phyloP scores from a whole-genome alignment of 2,113 vertebrate genomes.

The Dryoscopus gambensis region DNA sequence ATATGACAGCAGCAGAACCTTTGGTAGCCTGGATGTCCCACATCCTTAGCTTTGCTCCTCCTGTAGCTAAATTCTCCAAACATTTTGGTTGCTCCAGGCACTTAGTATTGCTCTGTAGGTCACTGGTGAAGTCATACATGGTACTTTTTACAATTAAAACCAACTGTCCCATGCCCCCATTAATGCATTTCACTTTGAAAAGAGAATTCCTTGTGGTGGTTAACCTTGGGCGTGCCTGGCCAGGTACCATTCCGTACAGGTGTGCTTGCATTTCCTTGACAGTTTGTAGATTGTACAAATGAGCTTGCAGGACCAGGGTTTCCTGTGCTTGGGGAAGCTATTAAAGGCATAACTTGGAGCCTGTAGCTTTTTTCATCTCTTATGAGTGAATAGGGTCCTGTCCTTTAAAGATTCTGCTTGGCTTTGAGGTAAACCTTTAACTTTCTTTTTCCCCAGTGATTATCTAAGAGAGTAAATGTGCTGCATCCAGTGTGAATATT shows the following conservation, averaged over 20 bases:
- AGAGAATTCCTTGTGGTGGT: background rate
- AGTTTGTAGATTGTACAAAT: background rate
- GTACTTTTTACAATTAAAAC: background rate
- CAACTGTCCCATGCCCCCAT: background rate
- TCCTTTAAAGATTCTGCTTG: background rate
- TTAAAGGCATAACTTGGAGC: background rate
- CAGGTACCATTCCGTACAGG: background rate
- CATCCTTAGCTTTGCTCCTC: background rate
- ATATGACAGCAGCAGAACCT: background rate
- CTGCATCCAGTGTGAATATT: background rate
- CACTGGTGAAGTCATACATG: background rate
- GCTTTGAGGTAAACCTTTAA: background rate
- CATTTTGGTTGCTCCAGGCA: background rate
- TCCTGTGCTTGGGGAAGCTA: background rate
- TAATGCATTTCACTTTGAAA: background rate
- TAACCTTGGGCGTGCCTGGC: background rate
- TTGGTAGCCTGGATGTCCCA: background rate
- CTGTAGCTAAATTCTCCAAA: background rate
- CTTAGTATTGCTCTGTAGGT: background rate
- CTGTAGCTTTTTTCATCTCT: background rate
- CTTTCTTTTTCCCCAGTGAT: background rate
- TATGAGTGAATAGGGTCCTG: background rate
- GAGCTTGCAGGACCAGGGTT: background rate
- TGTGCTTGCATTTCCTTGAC: background rate
- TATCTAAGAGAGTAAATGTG: background rate